A percentile compares a stretch with the other conserved stretches of the same genome.
These are phyloP conservation scores for Neogale vison DNA, from an alignment of 2,113 vertebrate genomes.

Conservation along the genomic window DNA sequence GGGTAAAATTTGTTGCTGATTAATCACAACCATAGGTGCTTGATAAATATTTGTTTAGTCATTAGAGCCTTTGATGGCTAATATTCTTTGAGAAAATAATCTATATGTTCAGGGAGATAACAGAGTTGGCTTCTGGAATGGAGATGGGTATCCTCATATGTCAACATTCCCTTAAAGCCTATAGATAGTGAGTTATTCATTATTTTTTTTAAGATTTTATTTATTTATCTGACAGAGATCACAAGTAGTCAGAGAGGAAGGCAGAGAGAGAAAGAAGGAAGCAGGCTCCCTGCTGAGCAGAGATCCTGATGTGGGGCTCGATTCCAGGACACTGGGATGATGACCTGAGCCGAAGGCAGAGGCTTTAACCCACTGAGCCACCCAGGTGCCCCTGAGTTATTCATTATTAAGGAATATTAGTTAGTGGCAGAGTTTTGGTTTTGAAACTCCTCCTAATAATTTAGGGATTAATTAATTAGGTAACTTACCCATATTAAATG, in stretches of 20 bases:
- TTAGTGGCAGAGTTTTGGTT: neutral
- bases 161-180: neutral
- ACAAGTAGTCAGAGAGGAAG: no score
- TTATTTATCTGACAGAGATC: no score
- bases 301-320: no score
- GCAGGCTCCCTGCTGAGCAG: no score
- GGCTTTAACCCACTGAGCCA: no score
- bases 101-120: neutral
- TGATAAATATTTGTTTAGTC: neutral
- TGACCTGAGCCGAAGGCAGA: no score
- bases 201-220: neutral
- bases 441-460: neutral
- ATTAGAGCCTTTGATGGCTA: neutral
- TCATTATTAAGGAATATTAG: neutral
- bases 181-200: neutral
- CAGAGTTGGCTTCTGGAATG: neutral
- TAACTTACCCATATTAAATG: neutral
- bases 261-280: no score
- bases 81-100: neutral
- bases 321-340: no score
- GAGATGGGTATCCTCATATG: neutral
- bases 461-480: neutral
- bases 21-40: neutral
- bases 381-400: neutral
- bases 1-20: neutral